phyloP scores from a whole-genome alignment of 2,113 vertebrate species.

The Ursus arctos region DNA sequence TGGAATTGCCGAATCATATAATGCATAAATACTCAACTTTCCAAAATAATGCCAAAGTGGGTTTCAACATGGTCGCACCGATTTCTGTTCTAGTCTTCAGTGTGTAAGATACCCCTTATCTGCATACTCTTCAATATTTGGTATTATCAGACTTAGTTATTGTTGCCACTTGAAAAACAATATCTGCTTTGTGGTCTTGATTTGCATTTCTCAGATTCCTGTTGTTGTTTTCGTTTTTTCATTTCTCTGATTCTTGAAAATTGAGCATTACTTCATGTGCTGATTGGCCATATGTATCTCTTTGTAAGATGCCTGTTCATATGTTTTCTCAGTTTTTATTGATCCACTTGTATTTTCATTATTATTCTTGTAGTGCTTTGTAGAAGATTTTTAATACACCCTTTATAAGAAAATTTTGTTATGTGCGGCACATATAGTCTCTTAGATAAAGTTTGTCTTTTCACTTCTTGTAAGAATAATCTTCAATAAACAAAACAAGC shows the following conservation, averaged over 20 bases:
- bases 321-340: constrained; percentile 9
- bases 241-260: constrained; percentile 1
- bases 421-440: background rate
- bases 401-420: background rate
- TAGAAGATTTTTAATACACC: background rate
- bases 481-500: background rate
- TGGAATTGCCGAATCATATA: background rate
- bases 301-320: background rate
- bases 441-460: background rate
- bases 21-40: background rate
- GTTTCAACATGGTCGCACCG: background rate
- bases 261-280: background rate
- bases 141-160: background rate
- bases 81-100: background rate
- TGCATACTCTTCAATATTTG: background rate
- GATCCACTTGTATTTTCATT: background rate
- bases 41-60: background rate
- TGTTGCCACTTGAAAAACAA: background rate
- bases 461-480: background rate
- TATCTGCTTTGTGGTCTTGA: background rate
- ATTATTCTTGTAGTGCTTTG: background rate
- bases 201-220: background rate
- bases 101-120: background rate
- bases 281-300: background rate
- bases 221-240: background rate